Evolutionary conservation across 37 sponge, comb jelly and placozoan genomes (phyloP).

Genomic region (Agelas oroides): DNA sequence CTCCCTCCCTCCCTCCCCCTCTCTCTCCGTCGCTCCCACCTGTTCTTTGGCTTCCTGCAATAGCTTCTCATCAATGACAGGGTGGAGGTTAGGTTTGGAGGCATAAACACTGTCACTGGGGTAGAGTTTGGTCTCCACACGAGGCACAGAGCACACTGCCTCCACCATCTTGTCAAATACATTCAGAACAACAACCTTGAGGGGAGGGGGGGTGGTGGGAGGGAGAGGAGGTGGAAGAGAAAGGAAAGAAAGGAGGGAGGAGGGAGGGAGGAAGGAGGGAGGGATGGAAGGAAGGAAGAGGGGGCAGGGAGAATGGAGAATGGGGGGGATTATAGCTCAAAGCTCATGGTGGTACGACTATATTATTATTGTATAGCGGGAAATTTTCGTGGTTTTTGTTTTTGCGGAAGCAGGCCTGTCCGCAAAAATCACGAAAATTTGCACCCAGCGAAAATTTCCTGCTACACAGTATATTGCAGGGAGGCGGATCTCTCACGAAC

Average conservation of each 20-base stretch:
- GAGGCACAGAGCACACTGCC: constrained; percentile 83
- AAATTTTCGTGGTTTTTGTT: no score
- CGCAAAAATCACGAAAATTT: no score
- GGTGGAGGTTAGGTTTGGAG: constrained; percentile 78
- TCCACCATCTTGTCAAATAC: constrained; percentile 90
- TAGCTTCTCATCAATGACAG: constrained; percentile 71
- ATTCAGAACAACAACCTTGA: constrained; percentile 81
- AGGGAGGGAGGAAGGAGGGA: neutral
- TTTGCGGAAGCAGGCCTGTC: no score
- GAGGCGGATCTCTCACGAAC: constrained; percentile 16
- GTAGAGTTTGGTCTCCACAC: constrained; percentile 95
- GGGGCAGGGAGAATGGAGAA: no score
- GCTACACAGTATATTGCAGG: no score
- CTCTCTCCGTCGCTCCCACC: constrained; percentile 22
- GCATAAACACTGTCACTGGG: constrained; percentile 59
- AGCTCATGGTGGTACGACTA: no score
- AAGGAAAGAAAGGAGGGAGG: neutral
- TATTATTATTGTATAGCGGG: no score
- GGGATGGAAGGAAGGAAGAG: neutral
- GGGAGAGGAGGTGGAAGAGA: neutral
- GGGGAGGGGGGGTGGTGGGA: neutral
- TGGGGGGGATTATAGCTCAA: no score
- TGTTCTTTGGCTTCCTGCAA: constrained; percentile 77
- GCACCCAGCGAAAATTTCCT: no score
- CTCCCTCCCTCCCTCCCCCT: no score